phyloP scores from a whole-genome alignment of 2,797 vertebrate genomes.

The Champsocephalus gunnari region DNA sequence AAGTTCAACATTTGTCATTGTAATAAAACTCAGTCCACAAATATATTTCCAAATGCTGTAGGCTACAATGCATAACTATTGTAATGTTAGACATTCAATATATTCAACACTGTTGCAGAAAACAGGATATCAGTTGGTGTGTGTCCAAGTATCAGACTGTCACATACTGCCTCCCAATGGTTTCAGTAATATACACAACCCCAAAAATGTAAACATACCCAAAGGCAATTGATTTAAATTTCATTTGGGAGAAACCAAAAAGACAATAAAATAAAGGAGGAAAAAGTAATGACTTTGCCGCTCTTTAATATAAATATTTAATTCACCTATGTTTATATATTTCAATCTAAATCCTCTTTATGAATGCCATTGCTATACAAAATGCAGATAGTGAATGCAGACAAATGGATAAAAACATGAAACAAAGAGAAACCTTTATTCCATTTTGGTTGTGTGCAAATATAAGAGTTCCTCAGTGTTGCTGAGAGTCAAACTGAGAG shows the following conservation, averaged over 20 bases:
- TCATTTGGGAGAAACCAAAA: neutral
- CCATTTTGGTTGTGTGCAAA: neutral
- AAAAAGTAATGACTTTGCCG: neutral
- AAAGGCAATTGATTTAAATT: neutral
- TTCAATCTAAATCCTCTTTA: neutral
- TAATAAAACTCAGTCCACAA: neutral
- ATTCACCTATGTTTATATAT: neutral
- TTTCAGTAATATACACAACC: neutral
- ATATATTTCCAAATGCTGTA: neutral
- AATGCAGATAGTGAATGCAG: neutral
- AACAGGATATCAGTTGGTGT: neutral
- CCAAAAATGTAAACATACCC: neutral
- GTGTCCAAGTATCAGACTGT: neutral
- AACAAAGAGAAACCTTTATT: neutral
- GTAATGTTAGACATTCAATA: neutral
- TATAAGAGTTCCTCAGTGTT: neutral
- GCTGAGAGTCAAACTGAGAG: conserved; percentile 27
- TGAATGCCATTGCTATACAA: neutral
- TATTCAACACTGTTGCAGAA: neutral
- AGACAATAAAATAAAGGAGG: neutral
- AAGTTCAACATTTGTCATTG: neutral
- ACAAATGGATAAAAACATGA: neutral
- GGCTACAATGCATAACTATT: neutral
- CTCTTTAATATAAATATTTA: neutral
- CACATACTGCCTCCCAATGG: conserved; percentile 38